Evolutionary conservation across 1,140 invertebrate genomes (phyloP).

Genomic region (Apis florea): DNA sequence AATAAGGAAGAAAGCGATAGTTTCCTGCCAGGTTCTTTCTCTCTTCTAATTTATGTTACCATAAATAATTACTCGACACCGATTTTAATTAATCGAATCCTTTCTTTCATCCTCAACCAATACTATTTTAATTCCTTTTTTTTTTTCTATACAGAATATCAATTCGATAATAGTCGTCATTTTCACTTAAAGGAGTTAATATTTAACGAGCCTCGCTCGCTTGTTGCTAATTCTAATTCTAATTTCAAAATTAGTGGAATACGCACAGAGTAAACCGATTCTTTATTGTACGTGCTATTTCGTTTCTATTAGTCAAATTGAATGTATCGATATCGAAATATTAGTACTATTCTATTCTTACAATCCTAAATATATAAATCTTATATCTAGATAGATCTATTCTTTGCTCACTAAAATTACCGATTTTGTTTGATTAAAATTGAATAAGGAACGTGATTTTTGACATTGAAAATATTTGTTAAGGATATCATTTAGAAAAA

Average conservation of each 20-base stretch:
- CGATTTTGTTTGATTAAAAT: no score
- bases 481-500: no score
- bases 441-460: no score
- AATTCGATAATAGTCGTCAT: no score
- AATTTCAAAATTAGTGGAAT: not conserved
- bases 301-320: not conserved
- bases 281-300: not conserved
- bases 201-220: conserved; percentile 3
- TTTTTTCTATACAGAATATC: no score
- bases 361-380: no score
- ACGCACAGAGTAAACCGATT: not conserved
- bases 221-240: conserved; percentile 8
- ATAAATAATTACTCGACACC: conserved; percentile 16
- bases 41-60: conserved; percentile 6
- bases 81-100: conserved; percentile 32
- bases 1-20: conserved; percentile 28
- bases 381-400: no score
- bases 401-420: no score
- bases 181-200: not conserved
- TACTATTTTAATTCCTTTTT: not conserved
- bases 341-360: no score
- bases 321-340: no score
- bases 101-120: not conserved
- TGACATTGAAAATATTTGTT: no score
- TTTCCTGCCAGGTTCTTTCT: conserved; percentile 12